Base-by-base conservation (phyloP, 2,888 invertebrate genomes). In the Shargacucullia verbasci region DNA sequence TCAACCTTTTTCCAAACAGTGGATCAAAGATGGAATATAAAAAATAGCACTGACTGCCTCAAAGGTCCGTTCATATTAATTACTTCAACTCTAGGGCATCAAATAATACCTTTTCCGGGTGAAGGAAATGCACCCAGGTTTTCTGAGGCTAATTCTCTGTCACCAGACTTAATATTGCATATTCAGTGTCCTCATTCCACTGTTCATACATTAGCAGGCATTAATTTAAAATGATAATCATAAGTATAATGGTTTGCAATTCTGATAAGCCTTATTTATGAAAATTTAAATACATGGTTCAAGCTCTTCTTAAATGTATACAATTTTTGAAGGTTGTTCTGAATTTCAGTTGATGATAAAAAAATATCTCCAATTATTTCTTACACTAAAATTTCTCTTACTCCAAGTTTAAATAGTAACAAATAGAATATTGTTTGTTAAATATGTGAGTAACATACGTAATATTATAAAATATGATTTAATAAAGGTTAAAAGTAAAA, bases 301-400 rank as follows among this genome's bases (percentile, higher is more conserved):
- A 59, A 71, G 57, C 54, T 61, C 71, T 52, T 62, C 54, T 47
- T 50, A 69, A 58, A 50, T 38, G 50, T 57, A 50, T 48, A 45
- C 38, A 44, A 50, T 44, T 54, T 37, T 56, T 56, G 50, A 37
- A 52, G 54, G 41, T 49, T 63, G 47, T 63, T 71, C 59, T 40
- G 63, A 60, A 75, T 57, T 71, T 49, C 55, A 61, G 57, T 59
- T 70, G 37, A 65, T 62, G 45, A 73, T 76, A 79, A 79, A 79
- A 79, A 78, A 78, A 79, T 79, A 79, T 70, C 49, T 73, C 64
- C 49, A 73, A 70, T 73, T 66, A 69, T 71, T 63, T 49, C 66
- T 78, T 78, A 78, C 59, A 68, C 62, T 77, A 66, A 59, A 74
- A 72, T 76, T 74, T 78, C 60, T 60, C 76, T 72, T 76, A 74